These are phyloP conservation scores for Erinaceus europaeus DNA, from an alignment of 2,113 vertebrate species.

Conservation along the genomic window DNA sequence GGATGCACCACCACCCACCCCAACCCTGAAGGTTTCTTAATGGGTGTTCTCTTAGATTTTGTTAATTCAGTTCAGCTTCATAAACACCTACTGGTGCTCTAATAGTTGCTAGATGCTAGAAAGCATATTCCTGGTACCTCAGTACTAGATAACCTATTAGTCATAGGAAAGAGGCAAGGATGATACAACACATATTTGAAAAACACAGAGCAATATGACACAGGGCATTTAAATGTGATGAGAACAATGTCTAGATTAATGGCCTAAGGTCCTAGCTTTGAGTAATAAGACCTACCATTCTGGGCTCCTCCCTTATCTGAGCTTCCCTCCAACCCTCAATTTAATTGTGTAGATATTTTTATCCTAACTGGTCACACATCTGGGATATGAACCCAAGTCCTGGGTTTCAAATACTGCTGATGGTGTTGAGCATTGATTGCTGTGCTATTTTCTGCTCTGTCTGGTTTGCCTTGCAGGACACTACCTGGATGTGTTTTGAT, in stretches of 20 bases:
- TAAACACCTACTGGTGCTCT: accelerated
- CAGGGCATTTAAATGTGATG: background rate
- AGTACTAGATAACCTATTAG: too few species aligned
- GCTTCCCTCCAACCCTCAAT: too few species aligned
- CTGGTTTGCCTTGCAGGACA: too few species aligned
- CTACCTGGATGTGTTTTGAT: conserved; percentile 53
- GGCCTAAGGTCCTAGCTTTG: background rate
- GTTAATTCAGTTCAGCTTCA: accelerated
- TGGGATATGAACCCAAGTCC: background rate
- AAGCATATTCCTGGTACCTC: too few species aligned
- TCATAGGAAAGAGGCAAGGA: too few species aligned
- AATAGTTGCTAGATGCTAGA: background rate
- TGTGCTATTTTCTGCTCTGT: too few species aligned
- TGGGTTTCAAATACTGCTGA: accelerated
- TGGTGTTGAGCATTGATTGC: background rate
- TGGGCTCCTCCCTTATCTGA: too few species aligned
- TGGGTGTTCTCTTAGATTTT: background rate
- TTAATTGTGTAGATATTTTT: background rate
- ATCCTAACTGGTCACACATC: background rate
- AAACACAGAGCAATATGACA: background rate
- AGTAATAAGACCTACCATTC: background rate
- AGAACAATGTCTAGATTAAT: background rate
- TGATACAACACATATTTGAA: too few species aligned
- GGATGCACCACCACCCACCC: accelerated
- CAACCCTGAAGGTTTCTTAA: accelerated